phyloP scores from a whole-genome alignment of 2,888 invertebrate species.

The Vesta saturnalis region DNA sequence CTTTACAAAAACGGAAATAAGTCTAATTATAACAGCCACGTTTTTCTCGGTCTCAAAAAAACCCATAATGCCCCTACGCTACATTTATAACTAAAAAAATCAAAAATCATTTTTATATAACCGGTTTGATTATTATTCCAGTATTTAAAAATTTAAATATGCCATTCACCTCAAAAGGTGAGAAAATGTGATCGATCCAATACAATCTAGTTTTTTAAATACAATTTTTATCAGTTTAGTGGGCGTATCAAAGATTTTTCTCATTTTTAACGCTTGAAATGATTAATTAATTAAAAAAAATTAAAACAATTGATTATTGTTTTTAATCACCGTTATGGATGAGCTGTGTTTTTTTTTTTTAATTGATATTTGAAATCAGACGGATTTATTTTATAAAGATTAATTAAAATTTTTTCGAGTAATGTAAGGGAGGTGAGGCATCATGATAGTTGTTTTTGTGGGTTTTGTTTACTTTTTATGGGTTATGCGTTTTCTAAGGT shows the following conservation, averaged over 20 bases:
- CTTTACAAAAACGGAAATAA: slow-evolving; percentile 6
- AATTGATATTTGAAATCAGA: too few species aligned
- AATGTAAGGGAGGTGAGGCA: too few species aligned
- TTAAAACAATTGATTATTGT: neutral
- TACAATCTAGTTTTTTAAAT: neutral
- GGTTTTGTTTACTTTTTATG: too few species aligned
- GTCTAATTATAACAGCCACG: neutral
- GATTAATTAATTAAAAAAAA: too few species aligned
- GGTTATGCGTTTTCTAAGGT: too few species aligned
- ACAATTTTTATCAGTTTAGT: neutral
- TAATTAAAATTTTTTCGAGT: too few species aligned
- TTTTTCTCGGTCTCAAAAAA: neutral
- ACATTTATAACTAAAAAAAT: neutral
- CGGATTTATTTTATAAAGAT: too few species aligned
- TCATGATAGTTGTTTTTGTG: too few species aligned
- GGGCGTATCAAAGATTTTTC: too few species aligned
- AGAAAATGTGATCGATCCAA: neutral
- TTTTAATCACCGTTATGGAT: too few species aligned
- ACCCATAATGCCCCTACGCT: neutral
- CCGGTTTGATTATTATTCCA: neutral
- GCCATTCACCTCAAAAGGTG: neutral
- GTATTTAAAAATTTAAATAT: neutral
- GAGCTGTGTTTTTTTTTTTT: too few species aligned
- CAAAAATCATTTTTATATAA: neutral
- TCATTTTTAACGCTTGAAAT: neutral